Conservation (phyloP, 2,888 invertebrate species). For the Cyclophora punctaria region DNA sequence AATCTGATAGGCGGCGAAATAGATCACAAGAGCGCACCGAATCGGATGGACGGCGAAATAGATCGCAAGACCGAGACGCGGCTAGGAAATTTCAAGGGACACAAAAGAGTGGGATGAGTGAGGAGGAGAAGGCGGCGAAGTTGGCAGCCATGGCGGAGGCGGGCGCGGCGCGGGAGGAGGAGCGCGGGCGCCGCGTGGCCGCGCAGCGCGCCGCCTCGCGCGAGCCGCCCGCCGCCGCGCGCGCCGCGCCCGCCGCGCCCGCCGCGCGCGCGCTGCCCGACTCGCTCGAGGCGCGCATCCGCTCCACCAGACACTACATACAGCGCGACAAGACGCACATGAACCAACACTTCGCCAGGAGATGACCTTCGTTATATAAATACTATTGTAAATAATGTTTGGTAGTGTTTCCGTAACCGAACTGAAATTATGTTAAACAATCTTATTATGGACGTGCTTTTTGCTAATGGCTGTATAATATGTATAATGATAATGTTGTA, state of each 20-base stretch:
- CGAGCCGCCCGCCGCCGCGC: slow-evolving; percentile 54
- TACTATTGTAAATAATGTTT: too few relatives aligned
- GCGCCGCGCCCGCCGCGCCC: slow-evolving; percentile 79
- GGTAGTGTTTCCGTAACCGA: too few relatives aligned
- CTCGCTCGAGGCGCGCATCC: slow-evolving; percentile 88
- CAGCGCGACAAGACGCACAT: slow-evolving; percentile 87
- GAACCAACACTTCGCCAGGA: slow-evolving; percentile 87
- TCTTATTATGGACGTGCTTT: too few relatives aligned
- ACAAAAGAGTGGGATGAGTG: slow-evolving; percentile 32
- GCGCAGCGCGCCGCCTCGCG: slow-evolving; percentile 75
- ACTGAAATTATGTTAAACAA: too few relatives aligned
- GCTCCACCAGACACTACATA: slow-evolving; percentile 91
- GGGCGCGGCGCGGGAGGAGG: slow-evolving; percentile 80
- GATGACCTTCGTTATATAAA: slow-evolving; percentile 42
- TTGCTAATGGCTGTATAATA: too few relatives aligned
- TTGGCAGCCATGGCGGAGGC: slow-evolving; percentile 87
- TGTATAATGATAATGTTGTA: too few relatives aligned
- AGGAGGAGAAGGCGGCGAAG: slow-evolving; percentile 75
- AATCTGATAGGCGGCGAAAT: neutral
- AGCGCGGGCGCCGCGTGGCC: slow-evolving; percentile 78
- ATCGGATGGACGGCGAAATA: neutral
- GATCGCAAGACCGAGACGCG: neutral
- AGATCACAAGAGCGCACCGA: neutral
- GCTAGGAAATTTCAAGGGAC: neutral
- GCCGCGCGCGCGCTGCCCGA: slow-evolving; percentile 75